phyloP scores from a whole-genome alignment of 2,888 invertebrate species.

The Eristalinus sepulchralis region DNA sequence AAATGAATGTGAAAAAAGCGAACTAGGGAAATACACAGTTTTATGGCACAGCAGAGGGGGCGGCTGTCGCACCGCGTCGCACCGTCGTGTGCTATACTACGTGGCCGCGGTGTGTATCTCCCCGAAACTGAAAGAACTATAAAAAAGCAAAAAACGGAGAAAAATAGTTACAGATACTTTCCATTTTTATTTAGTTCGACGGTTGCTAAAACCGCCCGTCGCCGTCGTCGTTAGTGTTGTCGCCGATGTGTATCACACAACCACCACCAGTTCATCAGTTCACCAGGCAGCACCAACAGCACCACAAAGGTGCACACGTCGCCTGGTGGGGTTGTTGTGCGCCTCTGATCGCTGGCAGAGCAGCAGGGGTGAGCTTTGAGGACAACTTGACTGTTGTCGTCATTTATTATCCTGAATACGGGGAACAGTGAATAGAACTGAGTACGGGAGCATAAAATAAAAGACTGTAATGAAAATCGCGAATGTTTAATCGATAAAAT shows the following conservation, averaged over 20 bases:
- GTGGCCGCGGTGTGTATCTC: background rate
- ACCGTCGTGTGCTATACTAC: slow-evolving; percentile 17
- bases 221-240: slow-evolving; percentile 12
- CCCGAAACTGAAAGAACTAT: slow-evolving; percentile 32
- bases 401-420: slow-evolving; percentile 68
- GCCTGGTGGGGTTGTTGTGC: slow-evolving; percentile 41
- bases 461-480: slow-evolving; percentile 69
- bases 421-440: slow-evolving; percentile 17
- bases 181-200: slow-evolving; percentile 64
- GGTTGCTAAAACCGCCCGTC: slow-evolving; percentile 52
- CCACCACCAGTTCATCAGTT: slow-evolving; percentile 1
- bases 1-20: slow-evolving; percentile 24
- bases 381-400: slow-evolving; percentile 71
- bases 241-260: slow-evolving; percentile 1
- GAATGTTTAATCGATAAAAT: slow-evolving; percentile 72
- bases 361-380: slow-evolving; percentile 61
- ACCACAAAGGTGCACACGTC: background rate
- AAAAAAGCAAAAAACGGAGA: slow-evolving; percentile 30
- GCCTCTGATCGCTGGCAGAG: background rate
- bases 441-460: slow-evolving; percentile 56
- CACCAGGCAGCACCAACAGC: background rate
- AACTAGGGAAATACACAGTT: slow-evolving; percentile 15
- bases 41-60: slow-evolving; percentile 24
- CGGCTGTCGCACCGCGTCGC: background rate
- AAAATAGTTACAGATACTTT: slow-evolving; percentile 57